These are phyloP conservation scores for Ophiothrix spiculata DNA, from an alignment of 35 echinoderm and acorn worm genomes.

Conservation along the genomic window DNA sequence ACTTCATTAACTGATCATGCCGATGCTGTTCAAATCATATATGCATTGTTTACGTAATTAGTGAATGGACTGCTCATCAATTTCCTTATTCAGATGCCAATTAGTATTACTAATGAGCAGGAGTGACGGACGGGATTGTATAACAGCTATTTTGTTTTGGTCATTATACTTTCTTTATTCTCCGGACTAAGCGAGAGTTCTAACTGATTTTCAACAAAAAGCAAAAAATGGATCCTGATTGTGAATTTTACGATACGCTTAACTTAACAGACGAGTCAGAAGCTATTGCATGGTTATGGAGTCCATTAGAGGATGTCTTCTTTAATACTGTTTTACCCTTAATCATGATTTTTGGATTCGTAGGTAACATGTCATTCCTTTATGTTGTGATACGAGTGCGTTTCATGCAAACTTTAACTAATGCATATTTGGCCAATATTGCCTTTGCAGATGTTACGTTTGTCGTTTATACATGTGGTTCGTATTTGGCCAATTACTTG, in stretches of 20 bases:
- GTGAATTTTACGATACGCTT: not conserved
- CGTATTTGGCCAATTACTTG: not conserved
- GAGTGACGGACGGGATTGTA: no score
- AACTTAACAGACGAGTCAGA: not conserved
- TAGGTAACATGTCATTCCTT: slow-evolving; percentile 6
- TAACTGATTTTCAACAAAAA: no score
- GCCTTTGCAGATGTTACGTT: slow-evolving; percentile 7
- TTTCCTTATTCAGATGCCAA: no score
- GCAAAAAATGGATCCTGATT: no score
- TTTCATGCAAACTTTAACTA: slow-evolving; percentile 13
- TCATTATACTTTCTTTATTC: no score
- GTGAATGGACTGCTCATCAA: no score
- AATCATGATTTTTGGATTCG: not conserved
- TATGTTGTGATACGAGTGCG: slow-evolving; percentile 16
- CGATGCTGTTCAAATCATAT: no score
- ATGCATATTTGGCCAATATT: slow-evolving; percentile 17
- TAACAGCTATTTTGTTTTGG: no score
- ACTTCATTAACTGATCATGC: no score
- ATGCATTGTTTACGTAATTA: no score
- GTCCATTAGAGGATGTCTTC: not conserved
- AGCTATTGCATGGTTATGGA: not conserved
- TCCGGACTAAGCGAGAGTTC: no score
- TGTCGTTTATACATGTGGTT: not conserved
- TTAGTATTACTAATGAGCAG: no score
- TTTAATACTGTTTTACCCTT: slow-evolving; percentile 4